Evolutionary conservation across 1,140 invertebrate species (phyloP).

Genomic region (Adelges cooleyi): DNA sequence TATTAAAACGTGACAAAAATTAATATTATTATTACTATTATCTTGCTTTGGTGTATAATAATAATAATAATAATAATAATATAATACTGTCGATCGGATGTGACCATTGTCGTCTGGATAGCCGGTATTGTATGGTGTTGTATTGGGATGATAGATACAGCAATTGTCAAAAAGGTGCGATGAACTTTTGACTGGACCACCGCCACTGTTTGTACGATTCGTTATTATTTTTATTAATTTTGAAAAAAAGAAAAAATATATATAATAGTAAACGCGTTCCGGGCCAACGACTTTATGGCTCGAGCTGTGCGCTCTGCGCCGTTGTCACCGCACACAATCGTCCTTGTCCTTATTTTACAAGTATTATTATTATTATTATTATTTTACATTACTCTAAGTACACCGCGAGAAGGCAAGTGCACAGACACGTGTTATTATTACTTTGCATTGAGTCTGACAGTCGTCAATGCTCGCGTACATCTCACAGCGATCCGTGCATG

Average conservation of each 20-base stretch:
- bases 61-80: too few relatives aligned
- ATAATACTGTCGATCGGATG: background rate
- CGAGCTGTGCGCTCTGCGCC: background rate
- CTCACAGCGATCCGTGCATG: too few relatives aligned
- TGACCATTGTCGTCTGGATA: background rate
- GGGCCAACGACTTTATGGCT: background rate
- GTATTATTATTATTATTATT: too few relatives aligned
- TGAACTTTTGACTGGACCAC: constrained; percentile 13
- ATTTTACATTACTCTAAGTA: too few relatives aligned
- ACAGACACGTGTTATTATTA: too few relatives aligned
- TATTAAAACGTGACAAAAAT: constrained; percentile 12
- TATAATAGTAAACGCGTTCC: constrained; percentile 15
- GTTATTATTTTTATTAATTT: background rate
- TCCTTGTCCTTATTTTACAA: constrained; percentile 25
- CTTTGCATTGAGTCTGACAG: too few relatives aligned
- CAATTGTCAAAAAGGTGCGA: background rate
- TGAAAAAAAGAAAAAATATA: background rate
- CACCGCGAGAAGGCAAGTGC: too few relatives aligned
- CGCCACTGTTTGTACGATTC: background rate
- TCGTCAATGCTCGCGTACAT: too few relatives aligned
- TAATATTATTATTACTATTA: background rate
- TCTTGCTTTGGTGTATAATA: background rate
- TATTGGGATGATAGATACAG: too few relatives aligned
- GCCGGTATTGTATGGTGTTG: background rate
- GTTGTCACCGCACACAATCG: background rate